Evolutionary conservation across 2,797 vertebrate genomes (phyloP).

Genomic region (Pangasius macronema): DNA sequence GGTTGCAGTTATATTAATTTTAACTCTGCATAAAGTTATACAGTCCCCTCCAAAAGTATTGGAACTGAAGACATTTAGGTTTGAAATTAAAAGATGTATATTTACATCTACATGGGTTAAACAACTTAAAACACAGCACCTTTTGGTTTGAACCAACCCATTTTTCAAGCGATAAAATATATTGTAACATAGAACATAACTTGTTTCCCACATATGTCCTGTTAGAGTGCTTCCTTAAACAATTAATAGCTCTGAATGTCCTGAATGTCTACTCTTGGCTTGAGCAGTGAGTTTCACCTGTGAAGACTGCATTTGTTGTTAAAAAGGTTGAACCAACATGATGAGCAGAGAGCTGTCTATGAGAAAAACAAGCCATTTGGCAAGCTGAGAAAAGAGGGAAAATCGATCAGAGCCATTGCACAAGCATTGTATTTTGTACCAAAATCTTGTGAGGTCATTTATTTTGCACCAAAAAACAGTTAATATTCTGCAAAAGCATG

Average conservation of each 20-base stretch:
- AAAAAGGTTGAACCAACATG: too few species aligned
- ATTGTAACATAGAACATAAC: neutral
- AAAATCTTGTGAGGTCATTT: neutral
- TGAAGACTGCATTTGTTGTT: too few species aligned
- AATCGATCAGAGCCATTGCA: neutral
- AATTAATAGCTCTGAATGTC: too few species aligned
- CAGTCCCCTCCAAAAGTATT: neutral
- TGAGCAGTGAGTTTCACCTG: too few species aligned
- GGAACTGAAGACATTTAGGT: neutral
- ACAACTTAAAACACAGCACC: neutral
- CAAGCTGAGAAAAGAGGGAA: neutral
- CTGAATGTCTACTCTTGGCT: too few species aligned
- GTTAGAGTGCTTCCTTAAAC: too few species aligned
- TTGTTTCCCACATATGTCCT: too few species aligned
- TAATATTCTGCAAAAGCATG: neutral
- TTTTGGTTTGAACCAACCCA: too few species aligned
- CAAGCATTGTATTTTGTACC: neutral
- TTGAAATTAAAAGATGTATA: neutral
- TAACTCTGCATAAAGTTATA: neutral
- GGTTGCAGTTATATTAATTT: neutral
- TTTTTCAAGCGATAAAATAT: neutral
- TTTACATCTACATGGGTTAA: neutral
- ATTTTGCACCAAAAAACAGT: neutral
- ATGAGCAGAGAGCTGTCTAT: too few species aligned
- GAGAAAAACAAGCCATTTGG: neutral